These are phyloP conservation scores for Operophtera brumata DNA, from an alignment of 2,888 invertebrate species.

Conservation along the genomic window DNA sequence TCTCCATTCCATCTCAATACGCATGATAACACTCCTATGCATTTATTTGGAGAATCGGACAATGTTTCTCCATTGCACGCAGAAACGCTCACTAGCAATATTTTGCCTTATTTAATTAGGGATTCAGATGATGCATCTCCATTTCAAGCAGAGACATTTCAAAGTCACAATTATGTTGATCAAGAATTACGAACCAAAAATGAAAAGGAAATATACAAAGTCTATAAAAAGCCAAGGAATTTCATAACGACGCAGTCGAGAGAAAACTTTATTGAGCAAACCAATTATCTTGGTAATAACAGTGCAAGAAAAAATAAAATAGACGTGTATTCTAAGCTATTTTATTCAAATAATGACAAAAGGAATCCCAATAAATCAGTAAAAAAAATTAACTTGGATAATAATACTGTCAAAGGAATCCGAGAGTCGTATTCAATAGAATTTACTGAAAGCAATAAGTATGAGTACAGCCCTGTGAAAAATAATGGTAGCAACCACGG, in stretches of 20 bases:
- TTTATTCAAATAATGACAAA: slow-evolving; percentile 18
- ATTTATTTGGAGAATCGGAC: not conserved
- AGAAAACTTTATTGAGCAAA: slow-evolving; percentile 41
- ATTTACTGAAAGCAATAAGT: slow-evolving; percentile 31
- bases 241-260: slow-evolving; percentile 48
- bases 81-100: not conserved
- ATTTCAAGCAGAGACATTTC: slow-evolving; percentile 38
- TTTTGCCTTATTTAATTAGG: not conserved
- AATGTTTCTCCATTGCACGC: not conserved
- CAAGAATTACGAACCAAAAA: slow-evolving; percentile 11
- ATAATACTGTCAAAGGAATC: slow-evolving; percentile 7
- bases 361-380: slow-evolving; percentile 15
- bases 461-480: slow-evolving; percentile 1
- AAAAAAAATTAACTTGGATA: slow-evolving; percentile 12
- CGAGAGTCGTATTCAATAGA: slow-evolving; percentile 42
- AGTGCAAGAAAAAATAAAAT: not conserved
- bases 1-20: not conserved
- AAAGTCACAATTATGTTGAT: slow-evolving; percentile 48
- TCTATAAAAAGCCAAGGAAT: slow-evolving; percentile 23
- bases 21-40: not conserved
- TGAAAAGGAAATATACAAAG: not conserved
- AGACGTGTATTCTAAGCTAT: not conserved
- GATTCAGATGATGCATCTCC: not conserved
- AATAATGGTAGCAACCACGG: not conserved
- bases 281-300: slow-evolving; percentile 15